Percentiles rank a stretch among this genome's conserved stretches.
These are phyloP conservation scores for Takifugu rubripes DNA, from an alignment of 2,797 vertebrate species.

Conservation along the genomic window DNA sequence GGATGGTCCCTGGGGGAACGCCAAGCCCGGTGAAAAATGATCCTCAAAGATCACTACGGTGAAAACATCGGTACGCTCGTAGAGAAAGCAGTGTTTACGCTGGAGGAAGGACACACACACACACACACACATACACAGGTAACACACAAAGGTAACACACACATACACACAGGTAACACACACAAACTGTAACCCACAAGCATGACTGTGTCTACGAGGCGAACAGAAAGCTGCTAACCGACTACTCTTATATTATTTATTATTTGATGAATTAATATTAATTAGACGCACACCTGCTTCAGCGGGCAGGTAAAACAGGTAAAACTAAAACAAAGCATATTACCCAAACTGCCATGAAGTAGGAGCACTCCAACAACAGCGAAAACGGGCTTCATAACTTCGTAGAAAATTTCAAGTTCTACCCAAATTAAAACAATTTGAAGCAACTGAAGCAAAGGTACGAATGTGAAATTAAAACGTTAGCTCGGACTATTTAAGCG, in stretches of 20 bases:
- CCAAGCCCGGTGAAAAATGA: neutral
- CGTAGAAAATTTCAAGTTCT: neutral
- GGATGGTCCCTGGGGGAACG: constrained; percentile 26
- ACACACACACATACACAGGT: constrained; percentile 8
- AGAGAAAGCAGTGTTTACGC: constrained; percentile 24
- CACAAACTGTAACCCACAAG: neutral
- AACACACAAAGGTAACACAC: neutral
- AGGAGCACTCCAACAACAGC: constrained; percentile 29
- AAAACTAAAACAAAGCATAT: constrained; percentile 29
- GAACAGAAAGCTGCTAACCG: too few species aligned
- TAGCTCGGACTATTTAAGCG: constrained; percentile 30
- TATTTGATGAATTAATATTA: constrained; percentile 14
- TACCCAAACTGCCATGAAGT: constrained; percentile 60
- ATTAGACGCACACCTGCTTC: too few species aligned
- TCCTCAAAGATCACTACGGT: constrained; percentile 12
- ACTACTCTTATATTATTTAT: neutral
- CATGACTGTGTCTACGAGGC: neutral
- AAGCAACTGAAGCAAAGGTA: constrained; percentile 6
- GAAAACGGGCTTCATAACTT: constrained; percentile 55
- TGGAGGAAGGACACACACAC: constrained; percentile 14
- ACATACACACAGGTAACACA: neutral
- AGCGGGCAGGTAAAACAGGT: neutral
- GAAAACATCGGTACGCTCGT: constrained; percentile 31
- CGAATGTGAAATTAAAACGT: constrained; percentile 39
- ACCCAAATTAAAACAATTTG: neutral